Conservation (phyloP, 2,888 invertebrate species). For the Lamellibrachia satsuma region DNA sequence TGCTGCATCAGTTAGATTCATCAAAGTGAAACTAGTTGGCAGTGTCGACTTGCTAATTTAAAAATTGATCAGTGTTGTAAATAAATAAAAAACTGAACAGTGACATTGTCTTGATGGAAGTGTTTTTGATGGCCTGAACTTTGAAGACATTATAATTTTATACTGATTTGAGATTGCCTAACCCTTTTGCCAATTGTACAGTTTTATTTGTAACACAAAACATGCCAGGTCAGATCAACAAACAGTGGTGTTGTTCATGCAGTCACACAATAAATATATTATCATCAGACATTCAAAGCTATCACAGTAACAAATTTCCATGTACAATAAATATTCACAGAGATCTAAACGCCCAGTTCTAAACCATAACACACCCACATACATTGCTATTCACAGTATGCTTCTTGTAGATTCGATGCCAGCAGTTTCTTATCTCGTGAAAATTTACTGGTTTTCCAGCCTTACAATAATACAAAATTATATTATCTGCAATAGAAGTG, state of each 20-base stretch:
- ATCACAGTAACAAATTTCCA: neutral
- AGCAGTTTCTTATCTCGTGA: neutral
- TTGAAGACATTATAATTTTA: too few species aligned
- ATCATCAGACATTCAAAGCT: neutral
- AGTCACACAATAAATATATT: neutral
- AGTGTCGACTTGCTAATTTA: neutral
- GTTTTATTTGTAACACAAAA: neutral
- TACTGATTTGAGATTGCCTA: too few species aligned
- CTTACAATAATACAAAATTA: too few species aligned
- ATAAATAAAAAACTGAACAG: conserved; percentile 8
- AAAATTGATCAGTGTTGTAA: neutral
- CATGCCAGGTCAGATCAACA: neutral
- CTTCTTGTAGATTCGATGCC: neutral
- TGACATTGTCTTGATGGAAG: neutral
- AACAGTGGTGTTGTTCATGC: neutral
- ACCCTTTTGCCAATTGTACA: neutral
- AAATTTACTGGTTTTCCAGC: neutral
- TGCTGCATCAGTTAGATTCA: neutral
- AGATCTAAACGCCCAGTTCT: neutral
- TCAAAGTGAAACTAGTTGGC: neutral
- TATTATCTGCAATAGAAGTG: too few species aligned
- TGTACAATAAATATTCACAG: conserved; percentile 10
- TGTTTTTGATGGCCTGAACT: neutral
- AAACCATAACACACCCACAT: neutral
- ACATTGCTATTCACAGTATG: neutral